A percentile compares a stretch with the other conserved stretches of the same genome.
phyloP scores from a whole-genome alignment of 92 coral and sea anemone genomes.

The Paramuricea clavata region DNA sequence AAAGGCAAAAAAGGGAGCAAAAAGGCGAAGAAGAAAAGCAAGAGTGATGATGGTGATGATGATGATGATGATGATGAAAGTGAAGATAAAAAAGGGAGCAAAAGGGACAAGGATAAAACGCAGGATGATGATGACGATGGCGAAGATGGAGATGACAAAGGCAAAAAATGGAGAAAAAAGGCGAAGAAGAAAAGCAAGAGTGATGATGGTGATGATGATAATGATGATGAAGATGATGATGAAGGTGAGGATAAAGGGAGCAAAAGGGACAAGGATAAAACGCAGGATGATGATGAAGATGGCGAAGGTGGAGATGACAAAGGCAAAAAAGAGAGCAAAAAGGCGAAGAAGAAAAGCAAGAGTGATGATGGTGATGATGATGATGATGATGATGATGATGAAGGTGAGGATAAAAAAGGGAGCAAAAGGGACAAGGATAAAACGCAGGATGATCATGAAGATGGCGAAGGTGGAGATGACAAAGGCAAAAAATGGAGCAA shows the following conservation, averaged over 20 bases:
- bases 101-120: neutral
- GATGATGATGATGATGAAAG: neutral
- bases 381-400: neutral
- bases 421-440: neutral
- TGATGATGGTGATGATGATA: neutral
- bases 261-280: neutral
- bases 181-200: no score
- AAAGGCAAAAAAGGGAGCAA: no score
- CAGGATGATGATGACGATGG: conserved; percentile 6
- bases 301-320: neutral
- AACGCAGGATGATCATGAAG: neutral
- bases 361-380: neutral
- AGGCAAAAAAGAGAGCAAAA: no score
- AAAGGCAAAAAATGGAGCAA: neutral
- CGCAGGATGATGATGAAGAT: neutral
- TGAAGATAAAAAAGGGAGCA: neutral
- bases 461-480: neutral
- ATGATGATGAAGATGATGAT: neutral
- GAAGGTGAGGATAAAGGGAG: neutral
- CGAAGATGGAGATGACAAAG: neutral
- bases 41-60: neutral
- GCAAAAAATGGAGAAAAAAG: no score
- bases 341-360: no score
- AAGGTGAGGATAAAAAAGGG: neutral
- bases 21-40: neutral